Evolutionary conservation across 2,888 invertebrate genomes (phyloP).

Genomic region (Diaphora mendica): DNA sequence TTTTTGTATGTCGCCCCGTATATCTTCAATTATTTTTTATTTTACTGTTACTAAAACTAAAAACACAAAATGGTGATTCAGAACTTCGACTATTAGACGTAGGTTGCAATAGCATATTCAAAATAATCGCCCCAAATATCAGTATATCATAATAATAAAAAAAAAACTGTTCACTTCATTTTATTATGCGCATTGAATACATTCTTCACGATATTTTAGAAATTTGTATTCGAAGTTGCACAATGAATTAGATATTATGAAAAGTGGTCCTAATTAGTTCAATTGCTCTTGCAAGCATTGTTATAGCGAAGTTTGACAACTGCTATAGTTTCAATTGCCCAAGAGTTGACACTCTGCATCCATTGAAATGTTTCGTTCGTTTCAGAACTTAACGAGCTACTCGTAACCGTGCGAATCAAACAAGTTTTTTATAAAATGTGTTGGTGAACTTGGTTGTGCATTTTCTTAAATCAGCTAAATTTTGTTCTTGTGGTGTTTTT

Average conservation of each 20-base stretch:
- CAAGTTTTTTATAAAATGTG: not conserved
- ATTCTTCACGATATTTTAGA: not conserved
- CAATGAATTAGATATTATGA: not conserved
- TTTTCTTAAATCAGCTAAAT: not conserved
- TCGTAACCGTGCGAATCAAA: not conserved
- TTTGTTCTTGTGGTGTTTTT: not conserved
- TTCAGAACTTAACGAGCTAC: not conserved
- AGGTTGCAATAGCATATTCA: too few relatives aligned
- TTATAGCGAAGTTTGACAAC: slow-evolving; percentile 1
- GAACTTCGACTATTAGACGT: too few relatives aligned
- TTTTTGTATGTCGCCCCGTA: too few relatives aligned
- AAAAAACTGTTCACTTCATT: too few relatives aligned
- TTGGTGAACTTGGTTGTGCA: not conserved
- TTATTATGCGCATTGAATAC: too few relatives aligned
- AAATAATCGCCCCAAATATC: not conserved
- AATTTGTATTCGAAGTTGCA: not conserved
- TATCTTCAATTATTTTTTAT: too few relatives aligned
- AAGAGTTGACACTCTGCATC: not conserved
- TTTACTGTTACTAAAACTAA: too few relatives aligned
- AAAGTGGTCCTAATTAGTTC: slow-evolving; percentile 33
- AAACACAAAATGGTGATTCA: too few relatives aligned
- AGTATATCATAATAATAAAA: not conserved
- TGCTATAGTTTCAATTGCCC: slow-evolving; percentile 2
- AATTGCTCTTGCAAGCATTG: slow-evolving; percentile 6
- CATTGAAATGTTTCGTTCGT: not conserved